These are phyloP conservation scores for Cephonodes hylas DNA, from an alignment of 2,888 invertebrate genomes.

Conservation along the genomic window DNA sequence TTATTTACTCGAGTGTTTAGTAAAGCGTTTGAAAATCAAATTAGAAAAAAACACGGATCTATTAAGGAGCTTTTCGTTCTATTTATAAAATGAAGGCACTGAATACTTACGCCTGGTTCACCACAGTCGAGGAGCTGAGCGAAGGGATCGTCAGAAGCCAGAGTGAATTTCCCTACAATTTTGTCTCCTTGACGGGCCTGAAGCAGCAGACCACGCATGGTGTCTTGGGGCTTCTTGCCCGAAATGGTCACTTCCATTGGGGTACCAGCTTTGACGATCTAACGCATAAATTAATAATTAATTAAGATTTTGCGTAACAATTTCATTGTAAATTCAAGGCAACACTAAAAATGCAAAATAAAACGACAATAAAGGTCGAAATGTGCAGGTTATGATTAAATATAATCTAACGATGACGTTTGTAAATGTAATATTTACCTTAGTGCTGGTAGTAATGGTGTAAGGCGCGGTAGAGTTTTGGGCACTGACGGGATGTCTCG, in stretches of 20 bases:
- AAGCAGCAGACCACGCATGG: slow-evolving; percentile 84
- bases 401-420: background rate
- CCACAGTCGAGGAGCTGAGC: slow-evolving; percentile 80
- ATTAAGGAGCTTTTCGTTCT: too few species aligned
- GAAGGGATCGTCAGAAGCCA: slow-evolving; percentile 70
- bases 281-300: slow-evolving; percentile 15
- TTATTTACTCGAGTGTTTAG: too few species aligned
- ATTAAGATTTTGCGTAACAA: background rate
- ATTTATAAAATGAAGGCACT: background rate
- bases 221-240: slow-evolving; percentile 68
- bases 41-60: too few species aligned
- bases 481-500: slow-evolving; percentile 83
- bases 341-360: background rate
- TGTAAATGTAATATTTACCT: too few species aligned
- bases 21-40: too few species aligned
- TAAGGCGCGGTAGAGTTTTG: slow-evolving; percentile 82
- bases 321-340: background rate
- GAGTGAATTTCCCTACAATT: slow-evolving; percentile 83
- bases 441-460: slow-evolving; percentile 68
- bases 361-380: background rate
- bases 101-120: slow-evolving; percentile 71
- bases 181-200: slow-evolving; percentile 83
- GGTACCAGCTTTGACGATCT: slow-evolving; percentile 63
- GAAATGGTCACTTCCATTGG: slow-evolving; percentile 77
- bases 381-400: background rate